These are phyloP conservation scores for Pseudopipra pipra DNA, from an alignment of 2,113 vertebrate genomes.

Conservation along the genomic window DNA sequence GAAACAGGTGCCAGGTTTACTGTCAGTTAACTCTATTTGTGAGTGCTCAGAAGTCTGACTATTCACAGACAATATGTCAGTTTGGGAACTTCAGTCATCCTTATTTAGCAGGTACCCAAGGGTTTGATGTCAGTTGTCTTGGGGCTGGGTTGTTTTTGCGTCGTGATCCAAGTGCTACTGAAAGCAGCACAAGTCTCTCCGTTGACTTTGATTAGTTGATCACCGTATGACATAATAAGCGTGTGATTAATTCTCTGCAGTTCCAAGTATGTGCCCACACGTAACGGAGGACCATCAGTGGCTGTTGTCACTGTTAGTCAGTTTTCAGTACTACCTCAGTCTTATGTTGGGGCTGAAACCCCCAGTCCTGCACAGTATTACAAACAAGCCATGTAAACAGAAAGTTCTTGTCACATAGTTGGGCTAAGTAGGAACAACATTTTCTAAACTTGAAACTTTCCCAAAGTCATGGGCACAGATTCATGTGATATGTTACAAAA, in stretches of 20 bases:
- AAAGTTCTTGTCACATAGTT: not conserved
- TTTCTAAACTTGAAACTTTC: constrained; percentile 49
- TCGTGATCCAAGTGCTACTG: not conserved
- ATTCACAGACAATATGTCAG: not conserved
- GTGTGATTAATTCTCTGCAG: not conserved
- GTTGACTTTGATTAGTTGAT: not conserved
- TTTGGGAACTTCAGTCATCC: not conserved
- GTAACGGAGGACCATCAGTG: not conserved
- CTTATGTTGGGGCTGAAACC: not conserved
- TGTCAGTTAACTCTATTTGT: not conserved
- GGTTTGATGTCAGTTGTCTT: not conserved
- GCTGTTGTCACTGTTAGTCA: not conserved
- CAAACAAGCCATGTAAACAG: not conserved
- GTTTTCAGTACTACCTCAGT: not conserved
- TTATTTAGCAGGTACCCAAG: not conserved
- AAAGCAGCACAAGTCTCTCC: not conserved
- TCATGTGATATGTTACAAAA: constrained; percentile 57
- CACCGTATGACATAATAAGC: not conserved
- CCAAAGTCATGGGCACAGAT: constrained; percentile 12
- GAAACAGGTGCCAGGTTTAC: not conserved
- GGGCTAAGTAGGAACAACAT: not conserved
- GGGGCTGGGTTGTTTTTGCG: not conserved
- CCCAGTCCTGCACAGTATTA: not conserved
- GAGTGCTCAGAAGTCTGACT: not conserved
- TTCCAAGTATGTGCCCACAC: not conserved